Base-by-base conservation (phyloP, 1,140 invertebrate species). In the Drosophila leontia region DNA sequence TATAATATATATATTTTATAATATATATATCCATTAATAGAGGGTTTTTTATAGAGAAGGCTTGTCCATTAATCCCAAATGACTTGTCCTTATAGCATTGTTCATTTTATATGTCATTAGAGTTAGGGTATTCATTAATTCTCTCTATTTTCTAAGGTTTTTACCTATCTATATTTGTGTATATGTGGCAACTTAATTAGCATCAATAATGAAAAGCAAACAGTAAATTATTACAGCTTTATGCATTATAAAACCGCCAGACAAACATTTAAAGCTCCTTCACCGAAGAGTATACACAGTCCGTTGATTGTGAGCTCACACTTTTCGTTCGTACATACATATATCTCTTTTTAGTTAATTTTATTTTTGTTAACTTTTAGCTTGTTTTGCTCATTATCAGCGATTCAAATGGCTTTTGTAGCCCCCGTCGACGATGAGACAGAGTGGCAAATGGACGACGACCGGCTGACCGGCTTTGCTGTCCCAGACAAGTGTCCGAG, bases 311-410 rank as follows among this genome's bases (percentile, higher is more conserved):
- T 65, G 26, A 13, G 37, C 23, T 17, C 15, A 19, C 55, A 19
- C 47, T 44, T 58, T 11, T 42, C 26, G 26, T 29, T 29, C 26
- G 29, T 35, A 29, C 26, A 29, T 4, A 26, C 26, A 26, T 44
- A 51, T 51, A 1, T 51, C 5, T 39, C 44, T 35, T 48, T 37
- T 19, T 39, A 35, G 42, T 74, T 44, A 51, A 42, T 72, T 65
- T 42, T 35, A 29, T 44, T 70, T 50, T 57, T 37, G 44, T 39
- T 51, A 60, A 42, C 69, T 72, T 72, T 72, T 17, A 74, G 70
- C 50, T 79, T 64, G 76, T 48, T 79, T 78, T 72, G 59, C 64
- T 74, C 75, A 79, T 78, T 78, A 78, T 79, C 76, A 79, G 45
- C 64, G 58, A 69, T 77, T 69, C 63, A 78, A 78, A 78, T 78